Evolutionary conservation across 2,888 invertebrate species (phyloP).

Genomic region (Tholera decimalis): DNA sequence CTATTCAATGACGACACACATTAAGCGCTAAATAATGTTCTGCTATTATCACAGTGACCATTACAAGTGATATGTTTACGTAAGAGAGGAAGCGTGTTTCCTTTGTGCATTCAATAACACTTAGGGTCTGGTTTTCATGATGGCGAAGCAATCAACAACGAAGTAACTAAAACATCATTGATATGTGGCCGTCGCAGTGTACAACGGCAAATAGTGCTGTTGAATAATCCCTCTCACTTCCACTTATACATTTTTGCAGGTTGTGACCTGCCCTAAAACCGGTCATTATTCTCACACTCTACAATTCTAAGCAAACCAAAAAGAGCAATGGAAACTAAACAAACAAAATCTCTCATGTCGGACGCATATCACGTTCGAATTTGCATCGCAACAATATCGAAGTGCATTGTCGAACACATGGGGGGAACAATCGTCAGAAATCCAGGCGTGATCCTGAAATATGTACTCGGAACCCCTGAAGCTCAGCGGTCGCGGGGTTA

Average conservation of each 20-base stretch:
- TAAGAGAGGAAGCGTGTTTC: constrained; percentile 60
- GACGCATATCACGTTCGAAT: constrained; percentile 67
- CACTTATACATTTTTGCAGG: no score
- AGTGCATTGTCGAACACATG: constrained; percentile 71
- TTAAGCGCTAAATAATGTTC: constrained; percentile 62
- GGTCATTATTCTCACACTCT: constrained; percentile 5
- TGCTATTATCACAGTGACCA: constrained; percentile 53
- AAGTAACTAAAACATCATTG: no score
- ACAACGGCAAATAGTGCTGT: no score
- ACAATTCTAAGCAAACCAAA: constrained; percentile 23
- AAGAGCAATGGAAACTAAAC: constrained; percentile 40
- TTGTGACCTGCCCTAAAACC: not conserved
- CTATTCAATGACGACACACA: constrained; percentile 53
- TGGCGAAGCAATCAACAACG: not conserved
- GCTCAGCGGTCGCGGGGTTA: constrained; percentile 69
- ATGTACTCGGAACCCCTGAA: constrained; percentile 72
- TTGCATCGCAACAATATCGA: constrained; percentile 69
- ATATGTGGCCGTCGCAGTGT: no score
- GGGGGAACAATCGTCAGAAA: constrained; percentile 66
- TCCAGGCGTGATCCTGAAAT: constrained; percentile 78
- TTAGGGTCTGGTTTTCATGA: constrained; percentile 3
- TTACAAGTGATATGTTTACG: constrained; percentile 57
- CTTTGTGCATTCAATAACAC: constrained; percentile 48
- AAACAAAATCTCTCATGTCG: constrained; percentile 65
- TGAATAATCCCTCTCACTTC: no score